Base-by-base conservation (phyloP, 23 tunicate species). In the Phallusia fumigata region DNA sequence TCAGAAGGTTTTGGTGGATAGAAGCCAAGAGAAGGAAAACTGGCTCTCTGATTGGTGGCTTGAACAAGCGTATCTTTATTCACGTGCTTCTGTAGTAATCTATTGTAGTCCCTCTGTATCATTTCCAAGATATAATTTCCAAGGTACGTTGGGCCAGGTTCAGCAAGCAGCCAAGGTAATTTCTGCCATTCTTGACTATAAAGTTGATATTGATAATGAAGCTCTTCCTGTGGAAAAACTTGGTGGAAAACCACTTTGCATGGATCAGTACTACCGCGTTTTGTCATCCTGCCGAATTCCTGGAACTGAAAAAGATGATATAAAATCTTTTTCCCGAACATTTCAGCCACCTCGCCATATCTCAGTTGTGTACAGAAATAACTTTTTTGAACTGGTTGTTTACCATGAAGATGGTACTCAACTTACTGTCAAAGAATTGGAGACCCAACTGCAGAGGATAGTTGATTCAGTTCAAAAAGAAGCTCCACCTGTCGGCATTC, bases 1-100 rank as follows among this genome's bases (percentile, higher is more conserved):
- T 30, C 97, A 92, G 64, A 74, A 81, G n/a, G 80, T 53, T 52
- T 74, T 92, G 73, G 58, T 78, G 34, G 83, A 87, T 64, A 80
- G 82, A 76, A 88, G 88, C 18, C 80, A 88, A 21, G 65, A 26
- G 65, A 83, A 75, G 31, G 92, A 88, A 84, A 92, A 92, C 76
- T 92, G 97, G 97, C 76, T 92, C 35, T 84, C 97, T 58, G 92
- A 92, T 33, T 92, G 92, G 92, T 92, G 97, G 97, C 65, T 92
- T 24, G 85, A 88, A 18, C 73, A 49, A 35, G 97, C 97, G 32
- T 92, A 92, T 76, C 65, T 92, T 26, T 78, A 80, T 18, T 88
- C 86, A 21, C 72, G 92, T 19, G 83, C 92, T 0, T 86, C 97
- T 15, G 92, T 92, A 8, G 92, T 92, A 0, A 74, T 92, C 26